phyloP scores from a whole-genome alignment of 2,888 invertebrate genomes.

The Teinopalpus imperialis region DNA sequence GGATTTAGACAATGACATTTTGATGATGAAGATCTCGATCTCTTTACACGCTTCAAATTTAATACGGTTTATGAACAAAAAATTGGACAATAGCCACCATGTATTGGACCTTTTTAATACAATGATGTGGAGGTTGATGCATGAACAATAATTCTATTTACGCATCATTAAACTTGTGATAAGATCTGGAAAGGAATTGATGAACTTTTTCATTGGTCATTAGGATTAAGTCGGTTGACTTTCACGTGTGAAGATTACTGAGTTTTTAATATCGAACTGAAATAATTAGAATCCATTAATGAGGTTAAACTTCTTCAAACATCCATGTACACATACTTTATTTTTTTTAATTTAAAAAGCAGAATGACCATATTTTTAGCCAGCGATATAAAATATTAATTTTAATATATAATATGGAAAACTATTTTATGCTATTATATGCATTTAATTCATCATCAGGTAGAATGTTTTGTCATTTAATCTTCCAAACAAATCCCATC shows the following conservation, averaged over 20 bases:
- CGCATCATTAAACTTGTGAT: constrained; percentile 70
- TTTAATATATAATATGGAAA: too few species aligned
- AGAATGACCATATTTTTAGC: too few species aligned
- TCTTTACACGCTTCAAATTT: constrained; percentile 38
- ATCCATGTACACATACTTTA: too few species aligned
- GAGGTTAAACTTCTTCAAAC: too few species aligned
- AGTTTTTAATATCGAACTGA: constrained; percentile 10
- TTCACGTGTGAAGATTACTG: constrained; percentile 30
- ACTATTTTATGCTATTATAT: too few species aligned
- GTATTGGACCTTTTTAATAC: constrained; percentile 48
- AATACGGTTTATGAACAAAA: constrained; percentile 45
- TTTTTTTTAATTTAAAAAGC: too few species aligned
- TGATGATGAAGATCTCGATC: constrained; percentile 52
- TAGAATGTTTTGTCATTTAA: too few species aligned
- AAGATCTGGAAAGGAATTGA: constrained; percentile 49
- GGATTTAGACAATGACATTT: constrained; percentile 64
- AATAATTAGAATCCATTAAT: too few species aligned
- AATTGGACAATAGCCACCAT: constrained; percentile 43
- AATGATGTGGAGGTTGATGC: constrained; percentile 40
- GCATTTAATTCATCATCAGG: too few species aligned
- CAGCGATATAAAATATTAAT: too few species aligned
- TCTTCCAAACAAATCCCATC: too few species aligned
- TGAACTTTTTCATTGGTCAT: constrained; percentile 37
- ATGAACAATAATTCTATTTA: constrained; percentile 58
- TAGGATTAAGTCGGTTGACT: constrained; percentile 23